Percentiles rank a stretch among this genome's conserved stretches.
phyloP scores from a whole-genome alignment of 2,888 invertebrate species.

The Metalampra italica region DNA sequence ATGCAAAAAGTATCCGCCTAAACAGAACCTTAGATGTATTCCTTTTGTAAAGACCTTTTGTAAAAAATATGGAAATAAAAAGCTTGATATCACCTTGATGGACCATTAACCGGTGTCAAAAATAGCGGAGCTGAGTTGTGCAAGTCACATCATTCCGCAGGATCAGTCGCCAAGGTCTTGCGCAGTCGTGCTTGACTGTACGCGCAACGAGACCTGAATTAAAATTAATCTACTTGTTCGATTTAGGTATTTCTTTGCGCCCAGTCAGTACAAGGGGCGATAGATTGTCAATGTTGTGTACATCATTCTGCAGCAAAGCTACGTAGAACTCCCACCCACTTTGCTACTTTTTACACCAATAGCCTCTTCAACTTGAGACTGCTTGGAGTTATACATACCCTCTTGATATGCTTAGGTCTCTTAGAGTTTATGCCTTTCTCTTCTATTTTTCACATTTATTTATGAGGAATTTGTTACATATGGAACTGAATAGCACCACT shows the following conservation, averaged over 20 bases:
- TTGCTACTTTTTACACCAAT: neutral
- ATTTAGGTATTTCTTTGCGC: slow-evolving; percentile 1
- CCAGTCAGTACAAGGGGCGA: neutral
- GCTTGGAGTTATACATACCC: too few species aligned
- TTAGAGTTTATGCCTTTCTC: too few species aligned
- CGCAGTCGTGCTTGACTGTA: slow-evolving; percentile 57
- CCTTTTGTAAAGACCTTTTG: neutral
- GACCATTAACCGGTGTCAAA: slow-evolving; percentile 34
- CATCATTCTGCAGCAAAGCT: neutral
- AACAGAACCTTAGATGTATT: neutral
- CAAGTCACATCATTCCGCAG: slow-evolving; percentile 69
- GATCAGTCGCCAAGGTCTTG: slow-evolving; percentile 62
- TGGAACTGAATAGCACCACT: too few species aligned
- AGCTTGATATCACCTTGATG: slow-evolving; percentile 13
- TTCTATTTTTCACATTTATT: too few species aligned
- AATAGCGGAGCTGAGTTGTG: slow-evolving; percentile 58
- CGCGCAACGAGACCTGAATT: slow-evolving; percentile 41
- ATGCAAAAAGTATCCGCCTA: neutral
- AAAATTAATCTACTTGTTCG: slow-evolving; percentile 20
- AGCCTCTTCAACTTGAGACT: neutral
- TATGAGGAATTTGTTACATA: too few species aligned
- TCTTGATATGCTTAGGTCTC: too few species aligned
- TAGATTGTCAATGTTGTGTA: neutral
- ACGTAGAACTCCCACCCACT: too few species aligned
- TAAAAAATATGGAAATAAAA: slow-evolving; percentile 3